Conservation (phyloP, 2,888 invertebrate species). For the Mactromeris polynyma region DNA sequence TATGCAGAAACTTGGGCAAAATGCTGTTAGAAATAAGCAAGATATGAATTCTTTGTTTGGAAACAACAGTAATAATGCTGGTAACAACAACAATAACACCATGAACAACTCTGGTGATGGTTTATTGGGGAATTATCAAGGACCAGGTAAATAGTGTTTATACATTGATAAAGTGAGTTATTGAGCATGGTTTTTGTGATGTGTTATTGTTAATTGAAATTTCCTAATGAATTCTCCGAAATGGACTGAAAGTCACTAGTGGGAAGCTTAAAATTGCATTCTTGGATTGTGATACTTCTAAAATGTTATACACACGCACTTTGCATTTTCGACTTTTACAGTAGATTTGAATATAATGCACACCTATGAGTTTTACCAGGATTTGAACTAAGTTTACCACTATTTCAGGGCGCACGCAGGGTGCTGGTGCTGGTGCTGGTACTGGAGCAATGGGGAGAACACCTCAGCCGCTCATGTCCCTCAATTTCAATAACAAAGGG, state of each 20-base stretch:
- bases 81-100: slow-evolving; percentile 6
- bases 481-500: slow-evolving; percentile 50
- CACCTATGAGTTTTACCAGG: neutral
- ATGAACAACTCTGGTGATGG: slow-evolving; percentile 40
- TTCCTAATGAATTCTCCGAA: no score
- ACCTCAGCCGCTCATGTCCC: slow-evolving; percentile 39
- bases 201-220: no score
- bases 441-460: neutral
- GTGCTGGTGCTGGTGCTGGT: neutral
- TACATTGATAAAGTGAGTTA: neutral
- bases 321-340: no score
- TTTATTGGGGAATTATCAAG: slow-evolving; percentile 57
- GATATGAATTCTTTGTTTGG: slow-evolving; percentile 61
- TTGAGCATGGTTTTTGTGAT: neutral
- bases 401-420: neutral
- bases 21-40: slow-evolving; percentile 11
- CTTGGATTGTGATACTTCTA: no score
- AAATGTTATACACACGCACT: no score
- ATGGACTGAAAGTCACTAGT: no score
- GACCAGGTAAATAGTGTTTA: slow-evolving; percentile 38
- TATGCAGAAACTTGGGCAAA: slow-evolving; percentile 58
- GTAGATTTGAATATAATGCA: neutral
- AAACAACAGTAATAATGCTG: slow-evolving; percentile 23
- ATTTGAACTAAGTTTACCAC: neutral
- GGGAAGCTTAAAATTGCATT: no score